Conservation (phyloP, 2,113 vertebrate species). For the Globicephala melas region DNA sequence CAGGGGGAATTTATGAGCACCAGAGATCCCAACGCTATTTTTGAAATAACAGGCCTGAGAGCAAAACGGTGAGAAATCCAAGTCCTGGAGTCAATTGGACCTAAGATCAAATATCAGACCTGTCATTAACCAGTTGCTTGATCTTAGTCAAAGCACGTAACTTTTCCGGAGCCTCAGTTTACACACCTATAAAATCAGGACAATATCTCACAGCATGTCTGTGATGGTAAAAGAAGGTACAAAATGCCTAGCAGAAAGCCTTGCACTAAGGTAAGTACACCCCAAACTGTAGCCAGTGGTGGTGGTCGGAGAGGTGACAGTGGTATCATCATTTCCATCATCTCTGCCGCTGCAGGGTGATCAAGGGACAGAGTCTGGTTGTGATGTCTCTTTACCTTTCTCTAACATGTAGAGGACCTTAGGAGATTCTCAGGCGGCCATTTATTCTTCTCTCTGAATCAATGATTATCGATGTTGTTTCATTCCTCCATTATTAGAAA, state of each 20-base stretch:
- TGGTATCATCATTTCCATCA: accelerated
- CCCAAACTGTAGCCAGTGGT: accelerated
- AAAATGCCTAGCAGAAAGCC: background rate
- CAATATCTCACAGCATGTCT: background rate
- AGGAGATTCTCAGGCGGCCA: background rate
- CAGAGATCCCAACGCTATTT: background rate
- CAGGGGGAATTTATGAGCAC: accelerated
- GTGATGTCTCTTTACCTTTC: background rate
- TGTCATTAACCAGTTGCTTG: background rate
- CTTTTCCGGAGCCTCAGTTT: background rate
- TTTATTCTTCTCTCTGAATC: background rate
- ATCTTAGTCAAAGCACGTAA: background rate
- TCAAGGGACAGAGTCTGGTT: background rate
- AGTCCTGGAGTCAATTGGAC: background rate
- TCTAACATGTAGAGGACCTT: background rate
- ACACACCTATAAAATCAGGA: background rate
- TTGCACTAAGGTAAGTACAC: too few species aligned
- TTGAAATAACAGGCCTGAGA: background rate
- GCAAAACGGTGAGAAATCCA: background rate
- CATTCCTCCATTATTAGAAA: background rate
- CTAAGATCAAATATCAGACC: background rate
- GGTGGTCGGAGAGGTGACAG: accelerated
- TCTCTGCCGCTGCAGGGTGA: background rate
- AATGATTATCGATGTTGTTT: background rate
- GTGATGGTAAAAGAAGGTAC: background rate